Evolutionary conservation across 2,888 invertebrate genomes (phyloP).

Genomic region (Ischnus inquisitorius): DNA sequence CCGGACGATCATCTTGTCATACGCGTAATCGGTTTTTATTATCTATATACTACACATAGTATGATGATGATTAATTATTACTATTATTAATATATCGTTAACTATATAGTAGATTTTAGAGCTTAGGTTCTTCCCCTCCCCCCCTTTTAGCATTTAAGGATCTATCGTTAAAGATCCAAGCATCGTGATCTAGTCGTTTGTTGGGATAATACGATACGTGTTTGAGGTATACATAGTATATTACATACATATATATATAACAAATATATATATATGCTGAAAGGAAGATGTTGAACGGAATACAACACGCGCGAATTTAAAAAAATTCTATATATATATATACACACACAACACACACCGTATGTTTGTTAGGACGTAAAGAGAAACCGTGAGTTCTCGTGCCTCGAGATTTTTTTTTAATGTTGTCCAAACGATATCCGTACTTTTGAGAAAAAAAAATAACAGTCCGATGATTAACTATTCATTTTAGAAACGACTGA

Average conservation of each 20-base stretch:
- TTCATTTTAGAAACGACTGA: slow-evolving; percentile 53
- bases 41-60: slow-evolving; percentile 65
- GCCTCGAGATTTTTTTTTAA: slow-evolving; percentile 59
- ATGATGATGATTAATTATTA: slow-evolving; percentile 73
- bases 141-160: slow-evolving; percentile 79
- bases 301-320: slow-evolving; percentile 47
- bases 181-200: slow-evolving; percentile 84
- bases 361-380: slow-evolving; percentile 59
- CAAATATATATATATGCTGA: slow-evolving; percentile 29
- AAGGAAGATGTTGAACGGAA: slow-evolving; percentile 23
- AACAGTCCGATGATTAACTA: slow-evolving; percentile 13
- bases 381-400: slow-evolving; percentile 62
- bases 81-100: slow-evolving; percentile 78
- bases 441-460: slow-evolving; percentile 18
- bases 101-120: slow-evolving; percentile 68
- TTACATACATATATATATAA: slow-evolving; percentile 29
- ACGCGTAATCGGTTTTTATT: slow-evolving; percentile 38
- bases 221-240: slow-evolving; percentile 56
- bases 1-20: slow-evolving; percentile 36
- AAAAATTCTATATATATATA: slow-evolving; percentile 33
- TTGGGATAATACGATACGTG: slow-evolving; percentile 77
- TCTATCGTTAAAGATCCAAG: slow-evolving; percentile 80
- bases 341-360: slow-evolving; percentile 20
- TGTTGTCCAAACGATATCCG: slow-evolving; percentile 2
- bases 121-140: slow-evolving; percentile 73